These are phyloP conservation scores for Xestia sexstrigata DNA, from an alignment of 2,888 invertebrate genomes.

Conservation along the genomic window DNA sequence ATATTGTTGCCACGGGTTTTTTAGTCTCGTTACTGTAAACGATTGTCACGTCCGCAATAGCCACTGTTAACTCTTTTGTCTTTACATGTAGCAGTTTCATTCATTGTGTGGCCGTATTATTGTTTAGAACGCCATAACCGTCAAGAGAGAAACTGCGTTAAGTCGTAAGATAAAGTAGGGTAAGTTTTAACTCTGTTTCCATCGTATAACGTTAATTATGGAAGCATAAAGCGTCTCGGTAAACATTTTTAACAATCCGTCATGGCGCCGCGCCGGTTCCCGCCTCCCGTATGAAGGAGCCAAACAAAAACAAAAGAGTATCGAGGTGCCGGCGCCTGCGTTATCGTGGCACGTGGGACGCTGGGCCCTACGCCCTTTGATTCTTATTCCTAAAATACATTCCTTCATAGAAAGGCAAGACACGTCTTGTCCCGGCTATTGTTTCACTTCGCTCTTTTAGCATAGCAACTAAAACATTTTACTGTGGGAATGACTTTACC, in stretches of 20 bases:
- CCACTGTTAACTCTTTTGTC: conserved; percentile 31
- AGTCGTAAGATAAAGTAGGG: conserved; percentile 64
- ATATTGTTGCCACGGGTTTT: conserved; percentile 35
- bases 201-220: conserved; percentile 73
- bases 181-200: conserved; percentile 57
- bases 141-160: conserved; percentile 56
- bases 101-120: conserved; percentile 49
- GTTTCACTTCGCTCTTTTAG: conserved; percentile 47
- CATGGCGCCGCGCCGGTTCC: conserved; percentile 82
- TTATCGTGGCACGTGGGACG: conserved; percentile 85
- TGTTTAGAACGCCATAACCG: conserved; percentile 54
- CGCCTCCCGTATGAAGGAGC: conserved; percentile 51
- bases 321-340: conserved; percentile 82
- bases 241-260: conserved; percentile 76
- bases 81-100: conserved; percentile 54
- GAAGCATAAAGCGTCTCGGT: conserved; percentile 75
- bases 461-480: conserved; percentile 22
- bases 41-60: conserved; percentile 28
- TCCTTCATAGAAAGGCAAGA: conserved; percentile 73
- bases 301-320: conserved; percentile 69
- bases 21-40: conserved; percentile 23
- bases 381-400: conserved; percentile 82
- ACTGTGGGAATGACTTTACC: conserved; percentile 36
- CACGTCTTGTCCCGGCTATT: conserved; percentile 60
- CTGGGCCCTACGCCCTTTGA: conserved; percentile 78